phyloP scores from a whole-genome alignment of 2,888 invertebrate genomes.

The Nemoura dubitans region DNA sequence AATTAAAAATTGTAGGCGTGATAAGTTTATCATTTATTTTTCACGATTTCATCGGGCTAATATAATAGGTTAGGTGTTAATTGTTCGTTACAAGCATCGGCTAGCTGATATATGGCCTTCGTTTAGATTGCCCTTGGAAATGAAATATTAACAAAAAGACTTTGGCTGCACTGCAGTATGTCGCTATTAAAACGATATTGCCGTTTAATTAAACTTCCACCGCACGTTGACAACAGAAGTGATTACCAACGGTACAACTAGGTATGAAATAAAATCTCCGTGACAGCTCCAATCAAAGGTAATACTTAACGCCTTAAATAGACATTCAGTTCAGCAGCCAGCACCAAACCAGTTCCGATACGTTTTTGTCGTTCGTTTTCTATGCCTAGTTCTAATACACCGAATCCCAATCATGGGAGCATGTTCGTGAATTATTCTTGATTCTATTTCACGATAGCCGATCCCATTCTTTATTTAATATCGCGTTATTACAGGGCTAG shows the following conservation, averaged over 20 bases:
- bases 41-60: not conserved
- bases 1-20: not conserved
- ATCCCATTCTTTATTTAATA: slow-evolving; percentile 33
- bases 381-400: not conserved
- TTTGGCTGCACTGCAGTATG: not conserved
- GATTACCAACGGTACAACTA: not conserved
- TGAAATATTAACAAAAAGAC: not conserved
- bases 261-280: not conserved
- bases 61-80: not conserved
- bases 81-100: not conserved
- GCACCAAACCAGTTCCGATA: slow-evolving; percentile 3
- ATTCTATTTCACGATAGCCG: slow-evolving; percentile 26
- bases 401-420: slow-evolving; percentile 25
- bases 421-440: not conserved
- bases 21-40: not conserved
- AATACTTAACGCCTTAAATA: slow-evolving; percentile 30
- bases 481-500: slow-evolving; percentile 4
- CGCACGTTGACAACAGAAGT: not conserved
- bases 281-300: slow-evolving; percentile 18
- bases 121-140: slow-evolving; percentile 8
- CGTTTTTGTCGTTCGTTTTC: not conserved
- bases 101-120: not conserved
- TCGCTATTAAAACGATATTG: not conserved
- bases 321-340: slow-evolving; percentile 22
- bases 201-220: not conserved